These are phyloP conservation scores for Axea sp. DNA, from an alignment of 2,888 invertebrate species.

Conservation along the genomic window DNA sequence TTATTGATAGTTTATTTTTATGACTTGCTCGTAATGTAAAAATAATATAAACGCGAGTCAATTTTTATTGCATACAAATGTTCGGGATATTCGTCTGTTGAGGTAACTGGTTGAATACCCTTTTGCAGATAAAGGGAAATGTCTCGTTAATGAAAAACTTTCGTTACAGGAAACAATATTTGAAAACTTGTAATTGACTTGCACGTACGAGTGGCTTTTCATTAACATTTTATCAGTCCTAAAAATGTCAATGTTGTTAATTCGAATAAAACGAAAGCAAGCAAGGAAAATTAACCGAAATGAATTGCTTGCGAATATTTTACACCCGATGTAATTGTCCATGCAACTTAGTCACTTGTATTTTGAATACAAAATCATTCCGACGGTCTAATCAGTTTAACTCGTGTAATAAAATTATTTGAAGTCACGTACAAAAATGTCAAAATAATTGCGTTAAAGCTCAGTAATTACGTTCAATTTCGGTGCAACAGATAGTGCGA, in stretches of 20 bases:
- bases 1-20: constrained; percentile 51
- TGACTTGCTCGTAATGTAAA: constrained; percentile 28
- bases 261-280: too few relatives aligned
- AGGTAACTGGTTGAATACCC: neutral
- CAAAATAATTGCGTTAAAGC: constrained; percentile 25
- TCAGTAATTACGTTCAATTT: constrained; percentile 30
- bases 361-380: constrained; percentile 31
- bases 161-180: too few relatives aligned
- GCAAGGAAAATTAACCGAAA: too few relatives aligned
- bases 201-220: too few relatives aligned
- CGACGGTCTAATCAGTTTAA: constrained; percentile 32
- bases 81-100: neutral
- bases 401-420: constrained; percentile 25
- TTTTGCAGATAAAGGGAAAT: too few relatives aligned
- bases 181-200: too few relatives aligned
- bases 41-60: constrained; percentile 32
- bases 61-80: constrained; percentile 23
- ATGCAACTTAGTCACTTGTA: constrained; percentile 23
- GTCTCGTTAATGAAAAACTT: too few relatives aligned
- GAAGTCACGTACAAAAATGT: constrained; percentile 29
- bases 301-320: constrained; percentile 4
- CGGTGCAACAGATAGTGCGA: constrained; percentile 19
- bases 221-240: too few relatives aligned
- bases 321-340: neutral
- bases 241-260: too few relatives aligned